Evolutionary conservation across 2,113 vertebrate species (phyloP), one percentile per base, ranked within the genome.

Genomic region (Catharus minimus): DNA sequence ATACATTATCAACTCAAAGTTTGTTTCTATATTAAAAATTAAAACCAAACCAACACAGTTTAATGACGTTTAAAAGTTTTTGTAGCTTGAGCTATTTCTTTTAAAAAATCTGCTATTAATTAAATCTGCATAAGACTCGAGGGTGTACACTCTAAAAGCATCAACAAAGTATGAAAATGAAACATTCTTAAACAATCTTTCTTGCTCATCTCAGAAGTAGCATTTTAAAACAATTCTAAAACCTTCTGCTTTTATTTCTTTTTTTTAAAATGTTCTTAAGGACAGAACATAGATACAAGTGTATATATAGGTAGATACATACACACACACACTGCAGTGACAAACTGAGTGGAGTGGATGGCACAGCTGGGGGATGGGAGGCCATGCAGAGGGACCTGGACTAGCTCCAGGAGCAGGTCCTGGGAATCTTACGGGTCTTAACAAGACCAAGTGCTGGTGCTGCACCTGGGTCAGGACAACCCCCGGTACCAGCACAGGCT

Each of bases 401-500:
- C 14, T 49, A 71, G 30, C 17, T 43, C 9, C 2, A 71, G 41
- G 4, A 43, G 6, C 0, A 2, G 5, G 7, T 0, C 10, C n/a
- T 3, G 12, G n/a, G 28, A 78, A 8, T 3, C 30, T 30, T 56
- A 0, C 6, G 55, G 24, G 15, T 1, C 20, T 53, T 53, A 28
- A 52, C 27, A 68, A 2, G 2, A 15, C 3, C 4, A 39, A 7
- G 46, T 39, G 19, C 32, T 11, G 46, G 12, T n/a, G 46, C 27
- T 76, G 24, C 43, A 11, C 32, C 6, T 20, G 24, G 30, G 1
- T 1, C 1, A 1, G 24, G 20, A 1, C 36, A 73, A 3, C 2
- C 43, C 43, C 36, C 0, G 0, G 19, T 1, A 11, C 0, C 38
- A 58, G 5, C 46, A 18, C 53, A 44, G 72, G 38, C 38, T 58